phyloP scores from a whole-genome alignment of 2,113 vertebrate species.

The Mus pahari region DNA sequence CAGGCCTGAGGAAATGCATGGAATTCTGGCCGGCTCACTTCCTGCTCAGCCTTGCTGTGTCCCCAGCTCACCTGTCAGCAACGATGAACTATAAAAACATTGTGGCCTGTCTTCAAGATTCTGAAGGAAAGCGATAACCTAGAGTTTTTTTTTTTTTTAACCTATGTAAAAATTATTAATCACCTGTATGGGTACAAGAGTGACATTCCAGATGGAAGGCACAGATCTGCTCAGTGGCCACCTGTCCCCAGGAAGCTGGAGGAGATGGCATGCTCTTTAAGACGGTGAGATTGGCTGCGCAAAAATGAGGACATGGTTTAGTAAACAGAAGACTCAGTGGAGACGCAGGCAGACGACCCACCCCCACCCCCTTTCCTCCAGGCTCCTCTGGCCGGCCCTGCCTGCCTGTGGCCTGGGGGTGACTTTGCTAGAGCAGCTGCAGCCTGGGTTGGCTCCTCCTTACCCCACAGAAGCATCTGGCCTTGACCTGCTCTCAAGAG shows the following conservation, averaged over 20 bases:
- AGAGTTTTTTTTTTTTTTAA: not conserved
- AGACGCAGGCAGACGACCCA: too few relatives aligned
- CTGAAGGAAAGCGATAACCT: not conserved
- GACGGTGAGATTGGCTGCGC: not conserved
- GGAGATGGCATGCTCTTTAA: not conserved
- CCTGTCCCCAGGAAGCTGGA: not conserved
- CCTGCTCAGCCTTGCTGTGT: not conserved
- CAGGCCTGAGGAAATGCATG: not conserved
- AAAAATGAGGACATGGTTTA: not conserved
- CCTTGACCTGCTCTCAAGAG: not conserved
- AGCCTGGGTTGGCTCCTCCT: not conserved
- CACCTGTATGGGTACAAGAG: not conserved
- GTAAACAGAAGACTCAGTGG: not conserved
- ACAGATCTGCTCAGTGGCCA: not conserved
- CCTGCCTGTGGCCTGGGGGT: rapidly evolving
- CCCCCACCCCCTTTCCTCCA: not conserved
- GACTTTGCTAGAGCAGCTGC: rapidly evolving
- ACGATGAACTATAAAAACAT: not conserved
- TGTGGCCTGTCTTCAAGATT: not conserved
- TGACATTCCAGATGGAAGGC: not conserved
- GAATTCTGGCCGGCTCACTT: not conserved
- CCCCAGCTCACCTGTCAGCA: not conserved
- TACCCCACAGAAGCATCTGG: too few relatives aligned
- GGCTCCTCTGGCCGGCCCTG: not conserved
- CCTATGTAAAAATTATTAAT: not conserved